Percentiles rank a stretch among this genome's conserved stretches.
These are phyloP conservation scores for Bolborhynchus lineola DNA, from an alignment of 2,113 vertebrate genomes.

Conservation along the genomic window DNA sequence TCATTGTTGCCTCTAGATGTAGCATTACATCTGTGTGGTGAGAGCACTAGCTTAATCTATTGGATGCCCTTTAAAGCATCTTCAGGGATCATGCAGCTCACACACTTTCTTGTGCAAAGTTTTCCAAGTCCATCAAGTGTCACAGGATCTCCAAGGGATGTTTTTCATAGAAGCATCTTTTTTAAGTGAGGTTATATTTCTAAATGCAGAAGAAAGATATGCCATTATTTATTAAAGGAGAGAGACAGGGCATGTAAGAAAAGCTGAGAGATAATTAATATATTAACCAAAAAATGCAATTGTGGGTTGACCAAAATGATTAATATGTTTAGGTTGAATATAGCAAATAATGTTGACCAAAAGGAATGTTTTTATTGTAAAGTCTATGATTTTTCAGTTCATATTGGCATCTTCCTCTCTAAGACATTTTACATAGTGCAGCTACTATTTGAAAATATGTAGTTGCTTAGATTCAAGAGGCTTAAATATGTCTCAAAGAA, in stretches of 20 bases:
- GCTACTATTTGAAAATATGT: not conserved
- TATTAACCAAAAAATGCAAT: not conserved
- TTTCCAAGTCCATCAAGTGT: not conserved
- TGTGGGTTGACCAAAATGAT: not conserved
- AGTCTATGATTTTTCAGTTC: not conserved
- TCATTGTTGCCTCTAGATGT: not conserved
- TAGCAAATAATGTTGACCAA: slow-evolving; percentile 6
- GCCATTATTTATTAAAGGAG: not conserved
- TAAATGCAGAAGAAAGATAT: not conserved
- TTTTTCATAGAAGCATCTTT: not conserved
- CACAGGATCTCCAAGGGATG: not conserved
- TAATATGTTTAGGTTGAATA: not conserved
- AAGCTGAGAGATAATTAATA: not conserved
- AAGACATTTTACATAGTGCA: not conserved
- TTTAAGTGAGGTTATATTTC: not conserved
- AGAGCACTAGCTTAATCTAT: not conserved
- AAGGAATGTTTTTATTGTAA: slow-evolving; percentile 20
- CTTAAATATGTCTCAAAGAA: not conserved
- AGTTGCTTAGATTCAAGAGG: not conserved
- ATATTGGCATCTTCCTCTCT: not conserved
- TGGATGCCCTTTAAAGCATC: not conserved
- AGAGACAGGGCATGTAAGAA: not conserved
- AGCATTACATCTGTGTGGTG: not conserved
- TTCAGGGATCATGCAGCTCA: not conserved
- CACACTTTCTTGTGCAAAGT: not conserved